phyloP scores from a whole-genome alignment of 2,888 invertebrate species.

The Parapristionchus giblindavisi region DNA sequence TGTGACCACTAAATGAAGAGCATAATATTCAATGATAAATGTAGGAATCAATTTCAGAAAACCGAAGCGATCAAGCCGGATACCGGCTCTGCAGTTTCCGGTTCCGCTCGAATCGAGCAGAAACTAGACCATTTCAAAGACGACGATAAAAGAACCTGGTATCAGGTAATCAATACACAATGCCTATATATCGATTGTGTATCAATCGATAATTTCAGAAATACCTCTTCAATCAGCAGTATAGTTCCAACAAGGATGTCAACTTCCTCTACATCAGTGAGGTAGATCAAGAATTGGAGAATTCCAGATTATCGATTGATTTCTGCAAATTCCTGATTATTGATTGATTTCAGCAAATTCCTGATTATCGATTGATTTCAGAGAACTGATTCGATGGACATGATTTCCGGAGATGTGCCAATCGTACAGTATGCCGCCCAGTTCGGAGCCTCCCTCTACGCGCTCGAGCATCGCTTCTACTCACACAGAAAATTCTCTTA shows the following conservation, averaged over 20 bases:
- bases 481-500: too few species aligned
- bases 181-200: background rate
- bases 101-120: constrained; percentile 70
- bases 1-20: too few species aligned
- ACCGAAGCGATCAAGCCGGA: too few species aligned
- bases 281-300: constrained; percentile 15
- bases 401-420: background rate
- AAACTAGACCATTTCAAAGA: constrained; percentile 84
- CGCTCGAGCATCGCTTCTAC: constrained; percentile 92
- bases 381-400: background rate
- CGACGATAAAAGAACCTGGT: constrained; percentile 79
- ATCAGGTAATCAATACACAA: constrained; percentile 77
- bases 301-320: background rate
- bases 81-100: too few species aligned
- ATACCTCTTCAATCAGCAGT: constrained; percentile 27
- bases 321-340: background rate
- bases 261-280: constrained; percentile 28
- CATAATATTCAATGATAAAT: too few species aligned
- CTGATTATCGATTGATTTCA: background rate
- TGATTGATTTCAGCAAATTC: background rate
- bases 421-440: constrained; percentile 74
- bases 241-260: background rate
- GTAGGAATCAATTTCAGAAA: too few species aligned
- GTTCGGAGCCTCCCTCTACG: constrained; percentile 84
- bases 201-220: background rate